A percentile compares a stretch with the other conserved stretches of the same genome.
phyloP scores from a whole-genome alignment of 2,113 vertebrate genomes.

The Varanus komodoensis region DNA sequence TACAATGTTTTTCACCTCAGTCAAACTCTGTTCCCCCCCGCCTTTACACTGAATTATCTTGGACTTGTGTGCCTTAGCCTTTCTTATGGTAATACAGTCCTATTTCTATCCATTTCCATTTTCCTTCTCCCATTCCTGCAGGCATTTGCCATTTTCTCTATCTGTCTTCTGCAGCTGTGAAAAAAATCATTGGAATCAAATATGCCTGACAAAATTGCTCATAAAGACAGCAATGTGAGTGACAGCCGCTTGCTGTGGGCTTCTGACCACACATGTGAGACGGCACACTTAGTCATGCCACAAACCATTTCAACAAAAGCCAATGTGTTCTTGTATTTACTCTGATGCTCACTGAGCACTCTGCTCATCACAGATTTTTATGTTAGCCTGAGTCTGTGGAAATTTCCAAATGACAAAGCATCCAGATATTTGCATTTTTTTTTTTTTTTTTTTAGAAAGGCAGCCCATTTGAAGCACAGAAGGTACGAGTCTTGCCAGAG shows the following conservation, averaged over 20 bases:
- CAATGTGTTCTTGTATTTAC: background rate
- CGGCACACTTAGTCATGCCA: background rate
- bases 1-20: conserved; percentile 42
- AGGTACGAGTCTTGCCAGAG: conserved; percentile 3
- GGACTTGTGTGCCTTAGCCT: conserved; percentile 36
- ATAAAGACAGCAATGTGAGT: conserved; percentile 11
- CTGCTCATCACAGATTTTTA: conserved; percentile 19
- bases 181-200: conserved; percentile 30
- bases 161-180: conserved; percentile 52
- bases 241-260: background rate
- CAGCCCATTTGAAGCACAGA: background rate
- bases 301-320: background rate
- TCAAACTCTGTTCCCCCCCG: conserved; percentile 39
- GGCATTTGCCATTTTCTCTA: conserved; percentile 44
- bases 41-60: conserved; percentile 38
- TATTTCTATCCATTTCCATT: conserved; percentile 41
- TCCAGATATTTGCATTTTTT: background rate
- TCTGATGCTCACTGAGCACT: conserved; percentile 5
- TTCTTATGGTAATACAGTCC: conserved; percentile 33
- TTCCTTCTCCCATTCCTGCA: conserved; percentile 23
- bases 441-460: conserved; percentile 16
- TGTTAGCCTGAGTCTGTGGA: conserved; percentile 17
- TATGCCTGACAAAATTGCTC: conserved; percentile 16
- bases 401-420: conserved; percentile 38
- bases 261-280: conserved; percentile 11